A percentile compares a stretch with the other conserved stretches of the same genome.
Conservation (phyloP, 2,888 invertebrate genomes). For the Blera fallax region DNA sequence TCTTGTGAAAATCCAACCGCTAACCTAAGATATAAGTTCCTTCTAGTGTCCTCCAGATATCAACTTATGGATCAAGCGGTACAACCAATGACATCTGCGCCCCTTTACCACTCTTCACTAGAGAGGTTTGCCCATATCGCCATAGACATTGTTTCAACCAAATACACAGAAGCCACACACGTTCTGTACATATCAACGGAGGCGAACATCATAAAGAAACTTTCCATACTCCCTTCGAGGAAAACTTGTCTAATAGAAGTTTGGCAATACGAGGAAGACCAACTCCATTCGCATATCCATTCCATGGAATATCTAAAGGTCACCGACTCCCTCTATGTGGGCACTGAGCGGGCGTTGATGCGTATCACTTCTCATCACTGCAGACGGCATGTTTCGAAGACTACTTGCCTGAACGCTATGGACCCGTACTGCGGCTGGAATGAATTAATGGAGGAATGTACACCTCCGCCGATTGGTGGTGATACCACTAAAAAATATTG, state of each 20-base stretch:
- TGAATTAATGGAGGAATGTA: conserved; percentile 88
- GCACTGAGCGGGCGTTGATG: conserved; percentile 86
- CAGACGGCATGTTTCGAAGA: conserved; percentile 86
- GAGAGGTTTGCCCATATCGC: conserved; percentile 90
- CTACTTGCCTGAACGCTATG: conserved; percentile 90
- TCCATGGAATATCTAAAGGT: conserved; percentile 91
- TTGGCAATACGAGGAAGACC: conserved; percentile 87
- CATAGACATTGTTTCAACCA: conserved; percentile 90
- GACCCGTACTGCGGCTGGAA: conserved; percentile 99
- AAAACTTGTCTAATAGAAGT: conserved; percentile 93
- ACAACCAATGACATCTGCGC: conserved; percentile 86
- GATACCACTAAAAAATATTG: conserved; percentile 86
- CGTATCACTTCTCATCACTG: conserved; percentile 92
- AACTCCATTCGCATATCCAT: conserved; percentile 82
- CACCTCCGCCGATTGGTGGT: conserved; percentile 86
- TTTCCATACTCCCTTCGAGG: conserved; percentile 87
- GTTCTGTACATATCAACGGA: conserved; percentile 92
- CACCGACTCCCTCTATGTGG: conserved; percentile 90
- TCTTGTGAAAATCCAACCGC: conserved; percentile 83
- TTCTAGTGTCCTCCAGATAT: conserved; percentile 88
- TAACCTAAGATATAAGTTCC: conserved; percentile 80
- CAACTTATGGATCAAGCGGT: conserved; percentile 95
- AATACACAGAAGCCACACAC: conserved; percentile 87
- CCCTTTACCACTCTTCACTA: conserved; percentile 87
- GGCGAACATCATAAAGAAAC: conserved; percentile 89